Base-by-base conservation (phyloP, 2,888 invertebrate genomes). In the Hypomecis punctinalis region DNA sequence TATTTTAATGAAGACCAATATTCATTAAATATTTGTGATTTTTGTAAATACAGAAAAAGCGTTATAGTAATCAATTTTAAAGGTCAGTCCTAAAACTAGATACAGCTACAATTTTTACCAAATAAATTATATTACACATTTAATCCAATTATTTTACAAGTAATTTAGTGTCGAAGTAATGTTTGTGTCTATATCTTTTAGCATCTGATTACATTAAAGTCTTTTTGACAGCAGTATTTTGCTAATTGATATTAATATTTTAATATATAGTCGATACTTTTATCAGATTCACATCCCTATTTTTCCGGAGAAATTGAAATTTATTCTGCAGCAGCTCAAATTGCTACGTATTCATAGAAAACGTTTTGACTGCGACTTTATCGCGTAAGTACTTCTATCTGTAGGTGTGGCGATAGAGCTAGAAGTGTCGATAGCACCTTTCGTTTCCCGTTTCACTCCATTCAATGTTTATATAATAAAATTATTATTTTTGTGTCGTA, bases 251-350 rank as follows among this genome's bases (percentile, higher is more conserved):
- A 9, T 40, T 6, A 9, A 39, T 23, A 23, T 39, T 1, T 33
- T 10, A 33, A 33, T 33, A 10, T 9, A 11, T 52, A n/a, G 23
- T 62, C 52, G 47, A 53, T 47, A 43, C 36, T 42, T 57, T 55
- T 58, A 10, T 0, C 13, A 46, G 45, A 37, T 2, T 39, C 6
- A 49, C 64, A 47, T 51, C 51, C n/a, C 55, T 56, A 56, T 1
- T 13, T 45, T 47, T 6, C 54, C 52, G 8, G 53, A 60, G 40
- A 55, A 63, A 67, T 63, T 63, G 66, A 67, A 56, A 67, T 66
- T 58, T 66, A 58, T 61, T 54, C 49, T 52, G 42, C 49, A 45
- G 66, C 66, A 54, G 54, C 61, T 66, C 57, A 66, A 66, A 66
- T 66, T 66, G 65, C 65, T 57, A 61, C 53, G 61, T 54, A 43